These are phyloP conservation scores for Elephantulus edwardii DNA, from an alignment of 2,113 vertebrate genomes.

Conservation along the genomic window DNA sequence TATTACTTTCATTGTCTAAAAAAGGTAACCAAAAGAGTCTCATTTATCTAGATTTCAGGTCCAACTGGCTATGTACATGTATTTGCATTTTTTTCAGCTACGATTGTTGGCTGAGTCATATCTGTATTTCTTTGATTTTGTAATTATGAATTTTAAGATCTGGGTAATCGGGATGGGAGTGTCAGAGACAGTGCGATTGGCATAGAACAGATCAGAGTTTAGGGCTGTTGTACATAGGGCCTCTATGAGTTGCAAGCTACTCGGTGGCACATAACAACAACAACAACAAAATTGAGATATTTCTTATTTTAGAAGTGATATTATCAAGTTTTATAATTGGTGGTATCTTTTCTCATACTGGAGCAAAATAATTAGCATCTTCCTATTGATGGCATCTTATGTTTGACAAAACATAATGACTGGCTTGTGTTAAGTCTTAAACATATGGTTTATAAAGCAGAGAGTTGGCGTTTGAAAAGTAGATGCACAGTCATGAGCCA, in stretches of 20 bases:
- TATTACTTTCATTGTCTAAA: constrained; percentile 21
- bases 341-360: neutral
- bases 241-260: too few species aligned
- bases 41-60: neutral
- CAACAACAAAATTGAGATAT: neutral
- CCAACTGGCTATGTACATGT: neutral
- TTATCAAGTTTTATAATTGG: neutral
- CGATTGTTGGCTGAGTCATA: neutral
- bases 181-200: too few species aligned
- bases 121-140: constrained; percentile 28
- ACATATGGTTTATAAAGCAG: neutral
- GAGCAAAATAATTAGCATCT: neutral
- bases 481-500: neutral
- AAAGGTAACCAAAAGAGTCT: neutral
- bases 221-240: too few species aligned
- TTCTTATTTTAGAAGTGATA: neutral
- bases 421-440: neutral
- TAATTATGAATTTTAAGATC: neutral
- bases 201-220: too few species aligned
- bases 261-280: too few species aligned
- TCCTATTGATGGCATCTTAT: neutral
- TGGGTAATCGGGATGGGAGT: too few species aligned
- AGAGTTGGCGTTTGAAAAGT: neutral
- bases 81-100: neutral
- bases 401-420: neutral